Conservation (phyloP, 35 echinoderm and acorn worm species). For the Ophioderma brevispina region DNA sequence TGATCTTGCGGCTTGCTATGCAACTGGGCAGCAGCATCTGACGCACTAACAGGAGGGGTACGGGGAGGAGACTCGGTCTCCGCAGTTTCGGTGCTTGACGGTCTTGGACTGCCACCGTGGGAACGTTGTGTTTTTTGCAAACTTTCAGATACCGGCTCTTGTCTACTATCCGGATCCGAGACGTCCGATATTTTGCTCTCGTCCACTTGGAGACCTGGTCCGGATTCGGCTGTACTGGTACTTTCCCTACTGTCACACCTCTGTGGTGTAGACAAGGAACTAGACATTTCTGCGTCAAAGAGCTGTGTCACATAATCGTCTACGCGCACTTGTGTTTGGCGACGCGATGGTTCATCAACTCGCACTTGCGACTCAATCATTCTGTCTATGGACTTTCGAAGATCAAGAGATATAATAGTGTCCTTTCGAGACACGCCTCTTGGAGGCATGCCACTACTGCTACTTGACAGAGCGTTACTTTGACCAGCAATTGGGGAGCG, state of each 20-base stretch:
- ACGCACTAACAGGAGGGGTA: slow-evolving; percentile 29
- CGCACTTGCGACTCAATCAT: slow-evolving; percentile 61
- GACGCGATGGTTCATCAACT: slow-evolving; percentile 16
- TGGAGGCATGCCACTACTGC: background rate
- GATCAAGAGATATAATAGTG: slow-evolving; percentile 9
- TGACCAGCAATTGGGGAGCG: slow-evolving; percentile 29
- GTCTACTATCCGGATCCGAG: slow-evolving; percentile 20
- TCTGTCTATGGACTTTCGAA: slow-evolving; percentile 46
- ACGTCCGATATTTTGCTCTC: slow-evolving; percentile 28
- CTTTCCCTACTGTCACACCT: slow-evolving; percentile 53
- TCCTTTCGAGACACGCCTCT: background rate
- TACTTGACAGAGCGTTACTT: slow-evolving; percentile 14
- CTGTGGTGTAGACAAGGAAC: slow-evolving; percentile 44
- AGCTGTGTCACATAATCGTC: slow-evolving; percentile 64
- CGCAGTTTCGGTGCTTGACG: slow-evolving; percentile 8
- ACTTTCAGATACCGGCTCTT: slow-evolving; percentile 27
- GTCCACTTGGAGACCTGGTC: slow-evolving; percentile 31
- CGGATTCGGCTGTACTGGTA: slow-evolving; percentile 50
- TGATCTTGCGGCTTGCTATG: background rate
- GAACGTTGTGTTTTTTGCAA: background rate
- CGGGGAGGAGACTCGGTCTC: slow-evolving; percentile 28
- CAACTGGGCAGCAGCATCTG: background rate
- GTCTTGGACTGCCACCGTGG: slow-evolving; percentile 3
- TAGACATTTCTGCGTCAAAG: slow-evolving; percentile 58
- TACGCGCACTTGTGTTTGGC: slow-evolving; percentile 25